Base-by-base conservation (phyloP, 1,140 invertebrate species). In the Chironomus striatipennis region DNA sequence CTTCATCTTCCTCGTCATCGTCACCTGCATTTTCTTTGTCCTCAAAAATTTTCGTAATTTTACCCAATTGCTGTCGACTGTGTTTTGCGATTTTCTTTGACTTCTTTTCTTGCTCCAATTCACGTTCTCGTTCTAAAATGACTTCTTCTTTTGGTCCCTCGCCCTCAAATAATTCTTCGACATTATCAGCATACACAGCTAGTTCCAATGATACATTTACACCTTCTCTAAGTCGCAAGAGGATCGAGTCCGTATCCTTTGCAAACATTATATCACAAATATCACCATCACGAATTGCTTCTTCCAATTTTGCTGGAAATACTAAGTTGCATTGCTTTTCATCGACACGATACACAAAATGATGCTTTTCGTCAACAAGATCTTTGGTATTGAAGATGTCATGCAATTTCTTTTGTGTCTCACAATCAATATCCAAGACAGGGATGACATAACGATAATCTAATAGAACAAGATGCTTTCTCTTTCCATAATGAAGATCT, bases 361-460 rank as follows among this genome's bases (percentile, higher is more conserved):
- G 85, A 15, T 84, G 84, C 2, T 85, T 84, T 24, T 88, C 86
- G 3, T 84, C 83, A 0, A 84, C 84, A 3, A 87, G 83, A 77
- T 87, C 82, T 79, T 91, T 90, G 1, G 84, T 83, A 18, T 86
- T 82, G 24, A 93, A 79, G 74, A 92, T 81, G 72, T 89, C 86
- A 24, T 87, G 80, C 6, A 91, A 79, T 15, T 80, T 81, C 77
- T 86, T 86, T 75, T 90, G 88, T 72, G 86, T 86, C 70, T 90
- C 89, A 6, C 85, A 85, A 17, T 87, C 86, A 21, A 86, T 86
- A 76, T 91, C 89, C 15, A 92, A 79, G 9, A 89, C 82, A 0
- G 91, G 91, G 76, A 91, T 88, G 42, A 93, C 87, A 78, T 93
- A 93, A 65, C 88, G 86, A 79, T 88, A 93, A 79, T 90, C 90